A percentile compares a stretch with the other conserved stretches of the same genome.
Evolutionary conservation across 2,113 vertebrate genomes (phyloP).

Genomic region (Poeciliopsis prolifica): DNA sequence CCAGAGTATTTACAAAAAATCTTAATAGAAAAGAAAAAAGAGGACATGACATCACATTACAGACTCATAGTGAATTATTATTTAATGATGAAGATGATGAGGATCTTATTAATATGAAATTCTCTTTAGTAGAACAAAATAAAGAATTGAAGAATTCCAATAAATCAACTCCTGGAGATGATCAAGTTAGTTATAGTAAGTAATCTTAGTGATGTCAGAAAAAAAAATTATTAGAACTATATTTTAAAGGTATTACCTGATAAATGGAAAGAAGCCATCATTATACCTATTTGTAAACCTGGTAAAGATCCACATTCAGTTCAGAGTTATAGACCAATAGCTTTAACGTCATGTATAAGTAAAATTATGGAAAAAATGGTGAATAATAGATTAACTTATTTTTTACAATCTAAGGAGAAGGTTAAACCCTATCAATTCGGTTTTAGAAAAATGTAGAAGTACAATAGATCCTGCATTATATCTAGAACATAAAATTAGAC

Average conservation of each 20-base stretch:
- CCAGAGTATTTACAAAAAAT: not conserved
- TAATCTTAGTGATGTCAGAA: too few species aligned
- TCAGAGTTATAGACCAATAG: too few species aligned
- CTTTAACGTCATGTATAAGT: not conserved
- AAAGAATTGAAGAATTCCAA: not conserved
- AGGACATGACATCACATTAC: not conserved
- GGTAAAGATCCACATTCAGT: too few species aligned
- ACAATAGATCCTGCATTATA: not conserved
- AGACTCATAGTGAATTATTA: not conserved
- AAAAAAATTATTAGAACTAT: too few species aligned
- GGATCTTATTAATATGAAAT: not conserved
- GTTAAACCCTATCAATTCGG: not conserved
- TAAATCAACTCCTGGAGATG: not conserved
- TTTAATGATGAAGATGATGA: not conserved
- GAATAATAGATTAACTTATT: not conserved
- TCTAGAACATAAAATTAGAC: not conserved
- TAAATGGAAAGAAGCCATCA: too few species aligned
- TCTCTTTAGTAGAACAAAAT: not conserved
- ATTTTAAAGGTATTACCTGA: too few species aligned
- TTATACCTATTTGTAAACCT: too few species aligned
- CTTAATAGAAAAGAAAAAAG: not conserved
- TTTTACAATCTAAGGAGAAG: not conserved
- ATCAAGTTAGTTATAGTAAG: too few species aligned
- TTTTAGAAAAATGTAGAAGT: not conserved
- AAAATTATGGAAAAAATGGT: not conserved